phyloP scores from a whole-genome alignment of 2,113 vertebrate species.

The Paramormyrops kingsleyae region DNA sequence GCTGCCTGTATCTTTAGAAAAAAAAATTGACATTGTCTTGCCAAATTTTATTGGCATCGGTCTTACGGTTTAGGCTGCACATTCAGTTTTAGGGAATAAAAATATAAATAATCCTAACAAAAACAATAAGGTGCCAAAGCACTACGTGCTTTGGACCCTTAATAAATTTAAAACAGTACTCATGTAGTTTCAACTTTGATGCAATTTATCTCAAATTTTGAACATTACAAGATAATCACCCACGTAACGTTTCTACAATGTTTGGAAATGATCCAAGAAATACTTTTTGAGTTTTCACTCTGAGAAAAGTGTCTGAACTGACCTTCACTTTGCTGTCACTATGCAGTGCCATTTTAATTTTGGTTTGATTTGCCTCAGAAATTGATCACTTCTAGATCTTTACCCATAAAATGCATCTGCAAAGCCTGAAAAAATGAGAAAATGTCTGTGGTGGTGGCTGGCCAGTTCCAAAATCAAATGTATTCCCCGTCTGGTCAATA shows the following conservation, averaged over 20 bases:
- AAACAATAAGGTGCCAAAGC: no score
- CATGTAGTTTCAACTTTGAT: background rate
- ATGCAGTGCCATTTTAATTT: background rate
- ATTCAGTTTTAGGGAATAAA: no score
- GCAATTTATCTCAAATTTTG: background rate
- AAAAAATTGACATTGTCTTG: no score
- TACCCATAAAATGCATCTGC: background rate
- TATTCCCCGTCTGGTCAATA: background rate
- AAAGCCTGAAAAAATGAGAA: background rate
- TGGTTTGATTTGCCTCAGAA: background rate
- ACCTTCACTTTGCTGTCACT: background rate
- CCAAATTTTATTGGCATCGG: no score
- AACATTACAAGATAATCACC: background rate
- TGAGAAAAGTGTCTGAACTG: background rate
- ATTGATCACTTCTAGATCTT: background rate
- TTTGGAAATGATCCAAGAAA: background rate
- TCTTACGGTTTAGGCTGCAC: no score
- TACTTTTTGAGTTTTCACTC: background rate
- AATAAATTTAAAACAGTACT: background rate
- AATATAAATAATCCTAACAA: no score
- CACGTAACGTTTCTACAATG: background rate
- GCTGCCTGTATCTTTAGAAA: no score
- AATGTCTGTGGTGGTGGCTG: background rate
- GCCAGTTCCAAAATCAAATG: background rate
- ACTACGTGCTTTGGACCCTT: no score